Evolutionary conservation across 2,113 vertebrate species (phyloP), one percentile per base, ranked within the genome.

Genomic region (Egretta garzetta): DNA sequence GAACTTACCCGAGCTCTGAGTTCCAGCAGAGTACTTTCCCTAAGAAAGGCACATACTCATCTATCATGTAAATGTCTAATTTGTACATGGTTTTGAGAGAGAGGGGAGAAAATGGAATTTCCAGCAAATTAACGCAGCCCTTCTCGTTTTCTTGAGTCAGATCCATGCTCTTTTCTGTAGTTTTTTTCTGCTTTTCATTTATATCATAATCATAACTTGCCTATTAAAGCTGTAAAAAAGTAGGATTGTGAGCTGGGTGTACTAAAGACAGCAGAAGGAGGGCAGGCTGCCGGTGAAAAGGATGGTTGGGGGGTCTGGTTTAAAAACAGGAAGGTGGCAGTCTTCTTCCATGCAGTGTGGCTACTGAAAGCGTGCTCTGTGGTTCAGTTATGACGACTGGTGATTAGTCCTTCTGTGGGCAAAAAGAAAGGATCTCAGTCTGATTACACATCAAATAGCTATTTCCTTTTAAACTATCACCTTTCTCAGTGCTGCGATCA

Each of bases 61-160:
- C 79, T 95, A 93, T 97, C 97, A 97, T 96, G 93, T 97, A 97
- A 96, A 96, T 95, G 97, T 96, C 96, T 96, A 95, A 97, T 95
- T 96, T 97, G 96, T 93, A 97, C 94, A 97, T 4, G 16, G 90
- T 96, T 95, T 97, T 94, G 92, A 96, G 96, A 96, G 77, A 91
- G 53, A 91, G 84, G 55, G 73, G 59, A 93, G 93, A 95, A 96
- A 96, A 96, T 66, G 83, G 91, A 97, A 96, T 96, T 93, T 95
- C 94, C 41, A 17, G 58, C 86, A 95, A 92, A 85, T 96, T 95
- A 94, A 55, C 70, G 87, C 41, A 77, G 52, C 15, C 6, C 22
- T 74, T 81, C 53, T 93, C 11, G 75, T 92, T 63, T 74, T 52
- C 62, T 82, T 28, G 33, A 88, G n/a, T 45, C 28, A 71, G 23